Evolutionary conservation across 2,888 invertebrate genomes (phyloP), one percentile per base, ranked within the genome.

Genomic region (Meiosimyza decipiens): DNA sequence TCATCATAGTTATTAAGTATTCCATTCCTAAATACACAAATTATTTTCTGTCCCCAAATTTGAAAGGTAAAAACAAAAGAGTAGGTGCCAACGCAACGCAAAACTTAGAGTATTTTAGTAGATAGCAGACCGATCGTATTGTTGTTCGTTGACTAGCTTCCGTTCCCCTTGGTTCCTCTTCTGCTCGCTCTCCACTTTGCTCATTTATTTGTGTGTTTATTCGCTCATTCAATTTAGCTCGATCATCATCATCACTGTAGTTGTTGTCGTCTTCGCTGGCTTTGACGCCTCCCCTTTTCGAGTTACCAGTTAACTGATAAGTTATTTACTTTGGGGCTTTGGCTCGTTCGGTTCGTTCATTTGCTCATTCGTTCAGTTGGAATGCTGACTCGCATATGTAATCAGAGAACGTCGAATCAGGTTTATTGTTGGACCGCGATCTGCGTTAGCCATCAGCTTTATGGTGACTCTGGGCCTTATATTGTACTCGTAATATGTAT

Each of bases 251-350:
- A 71, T 73, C 76, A 76, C 51, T 74, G 60, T 73, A 68, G 67
- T 74, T 63, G 73, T 76, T 71, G 71, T 69, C 63, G 72, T 64
- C 70, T 74, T 77, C 79, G 79, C 81, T 80, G 81, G 60, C 62
- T 71, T 73, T 75, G 74, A 83, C 84, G 81, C 84, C 84, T 83
- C 84, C 84, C 83, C 82, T 83, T 84, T 82, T 76, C 71, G 9
- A 54, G 72, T 80, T 79, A 79, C 79, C 80, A 78, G 79, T 79
- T 79, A 74, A 75, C 79, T 82, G 82, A 80, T 82, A 81, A 81
- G 78, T 80, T 82, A 81, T 82, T 82, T 82, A 79, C 80, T 81
- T 78, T 78, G 78, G 79, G 78, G 79, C 78, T 77, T 76, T 77
- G 73, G 75, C 76, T 74, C 62, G 76, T 72, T 72, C 71, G 71